A percentile compares a stretch with the other conserved stretches of the same genome.
Evolutionary conservation across 2,113 vertebrate genomes (phyloP).

Genomic region (Crotophaga sulcirostris): DNA sequence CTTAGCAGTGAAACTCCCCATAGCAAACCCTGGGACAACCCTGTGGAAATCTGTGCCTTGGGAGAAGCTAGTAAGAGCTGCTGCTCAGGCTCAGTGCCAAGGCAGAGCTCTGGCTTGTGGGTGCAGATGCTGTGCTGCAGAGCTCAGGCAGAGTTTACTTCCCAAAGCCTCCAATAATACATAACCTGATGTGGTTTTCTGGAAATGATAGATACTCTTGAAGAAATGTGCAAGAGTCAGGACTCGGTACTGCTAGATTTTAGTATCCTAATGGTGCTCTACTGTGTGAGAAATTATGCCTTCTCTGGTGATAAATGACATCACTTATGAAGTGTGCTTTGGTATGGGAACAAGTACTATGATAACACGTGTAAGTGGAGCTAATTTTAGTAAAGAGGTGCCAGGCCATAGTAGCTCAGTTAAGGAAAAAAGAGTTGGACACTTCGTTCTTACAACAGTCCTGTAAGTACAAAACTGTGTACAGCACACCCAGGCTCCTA

Average conservation of each 20-base stretch:
- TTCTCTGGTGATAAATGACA: background rate
- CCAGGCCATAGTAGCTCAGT: background rate
- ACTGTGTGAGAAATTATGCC: background rate
- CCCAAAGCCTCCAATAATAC: background rate
- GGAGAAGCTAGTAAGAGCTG: background rate
- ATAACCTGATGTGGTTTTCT: background rate
- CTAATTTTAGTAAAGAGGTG: slow-evolving; percentile 9
- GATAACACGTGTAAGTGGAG: background rate
- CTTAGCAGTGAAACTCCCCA: background rate
- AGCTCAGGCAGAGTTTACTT: background rate
- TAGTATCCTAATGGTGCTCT: background rate
- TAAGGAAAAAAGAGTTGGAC: background rate
- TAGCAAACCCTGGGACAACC: background rate
- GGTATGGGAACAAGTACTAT: background rate
- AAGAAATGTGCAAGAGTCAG: background rate
- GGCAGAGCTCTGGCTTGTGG: background rate
- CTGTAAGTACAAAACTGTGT: background rate
- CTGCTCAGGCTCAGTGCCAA: background rate
- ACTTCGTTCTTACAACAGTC: background rate
- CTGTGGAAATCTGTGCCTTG: background rate
- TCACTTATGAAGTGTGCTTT: background rate
- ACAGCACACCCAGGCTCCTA: background rate
- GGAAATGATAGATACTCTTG: background rate
- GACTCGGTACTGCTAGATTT: background rate
- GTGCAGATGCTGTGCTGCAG: background rate